Base-by-base conservation (phyloP, 2,797 vertebrate genomes). In the Neopelma chrysocephalum region DNA sequence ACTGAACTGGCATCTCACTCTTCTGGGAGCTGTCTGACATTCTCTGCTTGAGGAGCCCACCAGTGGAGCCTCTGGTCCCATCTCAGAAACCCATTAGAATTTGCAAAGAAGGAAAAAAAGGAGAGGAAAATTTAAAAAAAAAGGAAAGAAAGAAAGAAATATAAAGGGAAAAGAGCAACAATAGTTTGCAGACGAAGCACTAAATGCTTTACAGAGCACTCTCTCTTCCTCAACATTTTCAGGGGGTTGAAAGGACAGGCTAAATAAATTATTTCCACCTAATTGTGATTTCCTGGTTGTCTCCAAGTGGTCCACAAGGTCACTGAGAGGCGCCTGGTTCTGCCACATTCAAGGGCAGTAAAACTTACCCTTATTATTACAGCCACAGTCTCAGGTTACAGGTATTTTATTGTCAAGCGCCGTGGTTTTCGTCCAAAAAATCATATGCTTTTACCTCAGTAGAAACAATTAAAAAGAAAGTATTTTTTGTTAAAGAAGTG, bases 91-190 rank as follows among this genome's bases (percentile, higher is more conserved):
- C 48, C 25, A 12, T n/a, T 7, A 21, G 21, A 26, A 40, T 14
- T 6, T 16, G 4, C 4, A 50, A 18, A 34, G 40, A 21, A 18
- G 4, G 4, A 0, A 6, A 38, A 51, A 26, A 23, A n/a, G 3
- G 18, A 34, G 10, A 69, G 5, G 5, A 11, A 18, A 32, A 29
- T 29, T 13, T 9, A 29, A 21, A 8, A 19, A 4, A 12, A 11
- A 48, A 16, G 7, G 50, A 51, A 51, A 2, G 11, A 31, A 54
- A 11, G 5, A 22, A 50, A 23, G 2, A 34, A n/a, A 23, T 21
- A 40, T 8, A 36, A 82, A 54, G 11, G 38, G 11, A 27, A 61
- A 82, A 22, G 10, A 51, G 2, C n/a, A 43, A 29, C 0, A 17
- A 3, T 7, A 40, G 32, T 76, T 70, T 85, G 22, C 1, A 16